Base-by-base conservation (phyloP, 2,113 vertebrate genomes). In the Nannobrachium achirus region DNA sequence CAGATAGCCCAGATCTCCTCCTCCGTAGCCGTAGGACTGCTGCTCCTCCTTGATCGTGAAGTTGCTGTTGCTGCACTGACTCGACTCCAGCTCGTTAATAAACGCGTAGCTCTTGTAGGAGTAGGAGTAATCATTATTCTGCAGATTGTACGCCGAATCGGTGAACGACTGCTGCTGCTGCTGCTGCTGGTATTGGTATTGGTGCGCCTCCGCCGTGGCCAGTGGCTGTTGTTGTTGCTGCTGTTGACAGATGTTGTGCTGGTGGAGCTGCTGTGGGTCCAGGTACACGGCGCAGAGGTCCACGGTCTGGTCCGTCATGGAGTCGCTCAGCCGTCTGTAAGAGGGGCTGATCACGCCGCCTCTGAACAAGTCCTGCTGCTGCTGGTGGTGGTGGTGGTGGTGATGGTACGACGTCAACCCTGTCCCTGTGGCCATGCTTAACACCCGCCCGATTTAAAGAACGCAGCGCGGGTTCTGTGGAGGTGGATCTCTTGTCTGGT, bases 211-310 rank as follows among this genome's bases (percentile, higher is more conserved):
- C 6, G 25, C 25, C 52, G 57, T 64, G 46, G 75, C 75, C 76
- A 86, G 84, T 51, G 25, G 25, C 6, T 33, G 25, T 5, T 33
- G 25, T 5, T 33, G 25, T 4, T 33, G n/a, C n/a, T 33, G 25
- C 25, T 33, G 25, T 33, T 33, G 25, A 33, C 25, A 33, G 25
- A 33, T 33, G 25, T 33, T 33, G 25, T 89, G 91, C 61, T 90
- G 91, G 45, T 80, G 88, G 73, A 90, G 89, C 42, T 84, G 93
- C 74, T 10, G n/a, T n/a, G 95, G 90, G 62, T 99, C 96, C 94
- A 98, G 93, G 94, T 99, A 98, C 44, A 94, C 25, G 3, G 25
- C 95, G 82, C 97, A 97, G 92, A 98, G 96, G 93, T 99, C 97
- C 80, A 98, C 97, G 83, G 97, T 94, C 92, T 96, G 86, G 92